A percentile compares a stretch with the other conserved stretches of the same genome.
phyloP scores from a whole-genome alignment of 1,140 invertebrate genomes.

The Scaptomyza pallida region DNA sequence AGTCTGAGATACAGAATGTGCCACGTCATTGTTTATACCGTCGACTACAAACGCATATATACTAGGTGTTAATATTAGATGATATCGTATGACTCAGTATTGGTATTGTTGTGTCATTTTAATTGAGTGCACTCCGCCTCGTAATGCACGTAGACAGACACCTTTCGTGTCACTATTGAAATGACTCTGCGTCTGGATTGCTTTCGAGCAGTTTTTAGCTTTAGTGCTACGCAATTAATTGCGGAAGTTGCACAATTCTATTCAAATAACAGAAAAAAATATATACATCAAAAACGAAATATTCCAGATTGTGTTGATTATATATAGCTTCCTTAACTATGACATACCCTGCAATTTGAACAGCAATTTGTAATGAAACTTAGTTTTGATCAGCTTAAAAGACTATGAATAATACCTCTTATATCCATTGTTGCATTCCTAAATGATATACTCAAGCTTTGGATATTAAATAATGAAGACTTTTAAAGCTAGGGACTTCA shows the following conservation, averaged over 20 bases:
- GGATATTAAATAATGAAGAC: no score
- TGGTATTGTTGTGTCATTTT: background rate
- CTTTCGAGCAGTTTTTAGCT: constrained; percentile 26
- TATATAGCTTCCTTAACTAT: background rate
- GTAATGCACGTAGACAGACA: constrained; percentile 66
- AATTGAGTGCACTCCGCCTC: constrained; percentile 20
- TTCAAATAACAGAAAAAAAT: constrained; percentile 58
- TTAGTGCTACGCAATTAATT: constrained; percentile 76
- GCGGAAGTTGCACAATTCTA: constrained; percentile 72
- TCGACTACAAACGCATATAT: background rate
- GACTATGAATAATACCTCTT: no score
- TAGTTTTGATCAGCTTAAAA: no score
- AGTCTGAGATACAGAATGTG: constrained; percentile 11
- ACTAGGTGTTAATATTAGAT: constrained; percentile 42
- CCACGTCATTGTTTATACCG: constrained; percentile 38
- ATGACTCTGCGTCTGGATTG: no score
- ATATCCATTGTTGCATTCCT: no score
- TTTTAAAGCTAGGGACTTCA: no score
- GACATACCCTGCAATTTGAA: constrained; percentile 7
- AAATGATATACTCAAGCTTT: no score
- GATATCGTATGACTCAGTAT: constrained; percentile 61
- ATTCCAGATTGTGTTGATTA: background rate
- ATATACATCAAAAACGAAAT: constrained; percentile 1
- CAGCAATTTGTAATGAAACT: background rate
- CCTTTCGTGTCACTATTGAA: constrained; percentile 46